Evolutionary conservation across 2,888 invertebrate genomes (phyloP), one percentile per base, ranked within the genome.

Genomic region (Tetheella fluctuosa): DNA sequence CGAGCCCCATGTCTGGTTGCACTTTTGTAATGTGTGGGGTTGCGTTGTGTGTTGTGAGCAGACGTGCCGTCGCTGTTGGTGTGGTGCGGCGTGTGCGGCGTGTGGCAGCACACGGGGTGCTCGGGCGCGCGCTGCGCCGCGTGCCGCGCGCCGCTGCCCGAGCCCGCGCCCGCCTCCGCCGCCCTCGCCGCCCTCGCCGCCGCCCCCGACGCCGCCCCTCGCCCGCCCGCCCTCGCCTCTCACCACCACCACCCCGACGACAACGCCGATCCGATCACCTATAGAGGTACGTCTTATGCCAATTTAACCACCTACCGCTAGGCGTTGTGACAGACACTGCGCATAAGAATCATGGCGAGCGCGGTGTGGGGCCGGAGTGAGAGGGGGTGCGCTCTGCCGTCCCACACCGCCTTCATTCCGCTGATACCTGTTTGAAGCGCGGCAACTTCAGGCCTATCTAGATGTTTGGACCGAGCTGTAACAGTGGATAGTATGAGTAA

Each of bases 91-190:
- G 67, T 71, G 62, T 93, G 93, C 70, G 61, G 72, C 34, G 87
- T 83, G 79, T 89, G 88, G 86, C 89, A 86, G 74, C 93, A 93
- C 83, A 91, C 93, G 70, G 90, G 88, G 37, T 92, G 91, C 81
- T 85, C 80, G 6, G 53, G 57, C 57, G 42, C 69, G 68, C 73
- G 71, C 69, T 82, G 74, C 74, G 73, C 69, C 69, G 70, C 63
- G 71, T 84, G 79, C 73, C 77, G 70, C 71, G 73, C 71, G 68
- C 67, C 78, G 79, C 78, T 67, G 68, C 67, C 68, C 89, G 87
- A 74, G 82, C 76, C 39, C 73, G 80, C 74, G 64, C 69, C 73
- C 39, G 39, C 79, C 84, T 63, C 80, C 83, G 63, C 83, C 83
- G 63, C 80, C 76, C 34, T 13, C 5, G 2, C 34, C 60, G 70